Evolutionary conservation across 2,888 invertebrate genomes (phyloP), one percentile per base, ranked within the genome.

Genomic region (Erebia ligea): DNA sequence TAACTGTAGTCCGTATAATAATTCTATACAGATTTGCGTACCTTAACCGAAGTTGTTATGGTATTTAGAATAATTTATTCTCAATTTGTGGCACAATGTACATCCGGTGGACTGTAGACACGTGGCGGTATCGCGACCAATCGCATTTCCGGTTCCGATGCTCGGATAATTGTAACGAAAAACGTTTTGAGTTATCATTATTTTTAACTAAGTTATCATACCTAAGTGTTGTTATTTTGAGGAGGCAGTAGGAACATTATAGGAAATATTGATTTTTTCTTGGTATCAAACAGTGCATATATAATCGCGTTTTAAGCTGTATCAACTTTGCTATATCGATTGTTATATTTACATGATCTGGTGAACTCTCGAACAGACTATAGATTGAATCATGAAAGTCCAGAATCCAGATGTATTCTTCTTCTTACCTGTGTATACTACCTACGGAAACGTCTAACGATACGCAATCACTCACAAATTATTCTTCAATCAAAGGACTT

Each of bases 91-190:
- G 71, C 67, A 66, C 52, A 48, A 67, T 67, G 66, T 66, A 67
- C 67, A 68, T 76, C 74, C 69, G 70, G 70, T 61, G 15, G 42
- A 64, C 68, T 54, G 61, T 21, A 34, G 73, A 58, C 77, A 76
- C 76, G 77, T 76, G 77, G 54, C 61, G 69, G 67, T 73, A 75
- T 75, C 75, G 65, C 72, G 58, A 61, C 59, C 58, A 74, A 75
- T 76, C 73, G 68, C 63, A 75, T 59, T 70, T 76, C 75, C 73
- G 73, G 65, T 70, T 57, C 70, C 61, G 54, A 63, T 67, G 9
- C 15, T 62, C 45, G 65, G 65, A 70, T 64, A 67, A 25, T 64
- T 59, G 56, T 65, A 64, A 59, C 40, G 64, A 69, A 59, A 69
- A 70, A 52, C 58, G 58, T 73, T 73, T 62, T 66, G 61, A 11